Evolutionary conservation across 2,113 vertebrate genomes (phyloP), one percentile per base, ranked within the genome.

Genomic region (Bujurquina vittata): DNA sequence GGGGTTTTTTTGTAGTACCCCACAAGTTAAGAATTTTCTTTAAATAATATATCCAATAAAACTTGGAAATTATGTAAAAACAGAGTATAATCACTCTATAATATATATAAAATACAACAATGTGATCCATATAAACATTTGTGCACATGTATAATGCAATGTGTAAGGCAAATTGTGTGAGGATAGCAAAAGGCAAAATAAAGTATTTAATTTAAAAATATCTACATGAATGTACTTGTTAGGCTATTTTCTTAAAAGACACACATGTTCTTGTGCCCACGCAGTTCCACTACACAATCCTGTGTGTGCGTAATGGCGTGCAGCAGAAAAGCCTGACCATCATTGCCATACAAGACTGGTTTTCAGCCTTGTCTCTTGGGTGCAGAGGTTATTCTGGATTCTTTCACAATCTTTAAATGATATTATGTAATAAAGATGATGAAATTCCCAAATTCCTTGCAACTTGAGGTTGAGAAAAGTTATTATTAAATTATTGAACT

Each of bases 381-480:
- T 33, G 31, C 46, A 54, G 67, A 72, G 26, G 26, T 54, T 54
- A 33, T 72, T 54, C 26, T 18, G 31, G 67, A 54, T 54, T 33
- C 46, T n/a, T n/a, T 49, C 46, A 33, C 67, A 72, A 72, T 33
- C 26, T 72, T 54, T n/a, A 54, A 72, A 5, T 72, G 43, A 72
- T 54, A 72, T 72, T 72, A 54, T 54, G 18, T 72, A 72, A 72
- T 72, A 72, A 46, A 72, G 17, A 72, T 72, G 46, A 72, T 72
- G 67, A 72, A 72, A 72, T 26, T 31, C 26, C 67, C 18, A 72
- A 72, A 72, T 54, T 72, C 46, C 31, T 72, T 72, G 26, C 46
- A 72, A 72, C 67, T 54, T 72, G 67, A 54, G 10, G 46, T 18
- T 72, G 2, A 31, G 46, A 72, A 72, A 29, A 72, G 67, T 72